A percentile compares a stretch with the other conserved stretches of the same genome.
These are phyloP conservation scores for Casuarius casuarius DNA, from an alignment of 2,113 vertebrate species.

Conservation along the genomic window DNA sequence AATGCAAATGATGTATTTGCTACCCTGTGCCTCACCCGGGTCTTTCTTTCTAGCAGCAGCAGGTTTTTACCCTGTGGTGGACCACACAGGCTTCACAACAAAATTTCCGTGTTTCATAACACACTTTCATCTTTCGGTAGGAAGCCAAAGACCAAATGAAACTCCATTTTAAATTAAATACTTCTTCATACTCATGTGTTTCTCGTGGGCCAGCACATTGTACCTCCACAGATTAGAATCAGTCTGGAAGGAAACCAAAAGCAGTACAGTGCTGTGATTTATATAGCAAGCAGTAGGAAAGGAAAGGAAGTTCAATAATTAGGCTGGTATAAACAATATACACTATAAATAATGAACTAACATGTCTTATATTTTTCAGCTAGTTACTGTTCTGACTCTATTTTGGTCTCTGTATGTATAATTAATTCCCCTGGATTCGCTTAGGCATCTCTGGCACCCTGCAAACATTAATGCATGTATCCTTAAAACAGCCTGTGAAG, in stretches of 20 bases:
- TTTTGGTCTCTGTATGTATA: background rate
- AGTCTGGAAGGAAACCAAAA: background rate
- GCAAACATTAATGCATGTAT: background rate
- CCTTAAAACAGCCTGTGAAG: background rate
- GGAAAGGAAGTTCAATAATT: background rate
- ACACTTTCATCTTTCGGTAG: background rate
- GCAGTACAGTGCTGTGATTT: background rate
- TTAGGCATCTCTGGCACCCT: background rate
- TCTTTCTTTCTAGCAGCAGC: background rate
- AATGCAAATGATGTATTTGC: background rate
- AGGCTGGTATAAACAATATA: background rate
- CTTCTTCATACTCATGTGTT: background rate
- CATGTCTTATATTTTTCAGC: background rate
- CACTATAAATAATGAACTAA: background rate
- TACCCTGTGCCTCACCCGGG: background rate
- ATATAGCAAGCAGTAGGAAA: background rate
- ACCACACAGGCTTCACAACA: background rate
- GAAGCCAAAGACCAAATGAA: background rate
- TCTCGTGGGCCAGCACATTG: background rate
- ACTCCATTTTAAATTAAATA: background rate
- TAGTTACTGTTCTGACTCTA: background rate
- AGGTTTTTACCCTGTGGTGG: background rate
- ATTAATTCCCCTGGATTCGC: background rate
- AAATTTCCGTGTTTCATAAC: background rate
- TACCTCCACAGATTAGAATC: background rate